phyloP scores from a whole-genome alignment of 2,888 invertebrate species.

The Podotricha telesiphe region DNA sequence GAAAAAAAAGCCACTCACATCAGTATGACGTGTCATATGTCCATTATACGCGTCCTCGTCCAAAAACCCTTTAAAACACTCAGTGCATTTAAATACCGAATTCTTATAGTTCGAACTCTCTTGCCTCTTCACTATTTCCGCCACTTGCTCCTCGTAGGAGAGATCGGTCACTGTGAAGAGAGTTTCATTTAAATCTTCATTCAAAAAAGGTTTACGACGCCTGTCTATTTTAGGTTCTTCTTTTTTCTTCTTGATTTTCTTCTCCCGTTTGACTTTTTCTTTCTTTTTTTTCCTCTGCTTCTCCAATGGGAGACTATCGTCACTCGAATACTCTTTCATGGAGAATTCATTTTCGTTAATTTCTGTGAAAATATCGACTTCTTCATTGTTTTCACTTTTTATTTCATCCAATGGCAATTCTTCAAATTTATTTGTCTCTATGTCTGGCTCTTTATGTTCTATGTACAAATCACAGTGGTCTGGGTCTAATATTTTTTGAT shows the following conservation, averaged over 20 bases:
- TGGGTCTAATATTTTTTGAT: constrained; percentile 43
- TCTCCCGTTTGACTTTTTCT: constrained; percentile 46
- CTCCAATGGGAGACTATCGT: constrained; percentile 62
- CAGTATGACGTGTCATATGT: constrained; percentile 67
- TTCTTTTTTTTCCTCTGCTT: constrained; percentile 49
- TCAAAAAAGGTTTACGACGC: constrained; percentile 68
- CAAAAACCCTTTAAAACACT: constrained; percentile 71
- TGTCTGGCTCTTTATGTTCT: constrained; percentile 43
- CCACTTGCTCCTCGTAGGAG: constrained; percentile 66
- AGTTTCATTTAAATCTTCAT: constrained; percentile 68
- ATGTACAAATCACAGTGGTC: constrained; percentile 52
- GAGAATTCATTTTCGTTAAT: constrained; percentile 21
- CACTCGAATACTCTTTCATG: constrained; percentile 56
- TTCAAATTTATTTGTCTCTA: constrained; percentile 24
- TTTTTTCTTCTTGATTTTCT: constrained; percentile 47
- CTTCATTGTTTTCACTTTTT: constrained; percentile 45
- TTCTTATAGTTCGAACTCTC: constrained; percentile 71
- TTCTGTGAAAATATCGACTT: constrained; percentile 30
- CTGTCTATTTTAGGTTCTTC: constrained; percentile 66
- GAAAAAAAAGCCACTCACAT: constrained; percentile 55
- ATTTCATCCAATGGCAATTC: constrained; percentile 37
- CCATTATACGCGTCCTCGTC: constrained; percentile 70
- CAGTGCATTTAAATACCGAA: constrained; percentile 66
- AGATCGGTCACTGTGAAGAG: constrained; percentile 68
- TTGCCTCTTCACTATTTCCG: constrained; percentile 68